Evolutionary conservation across 2,797 vertebrate genomes (phyloP), one percentile per base, ranked within the genome.

Genomic region (Cirrhinus mrigala): DNA sequence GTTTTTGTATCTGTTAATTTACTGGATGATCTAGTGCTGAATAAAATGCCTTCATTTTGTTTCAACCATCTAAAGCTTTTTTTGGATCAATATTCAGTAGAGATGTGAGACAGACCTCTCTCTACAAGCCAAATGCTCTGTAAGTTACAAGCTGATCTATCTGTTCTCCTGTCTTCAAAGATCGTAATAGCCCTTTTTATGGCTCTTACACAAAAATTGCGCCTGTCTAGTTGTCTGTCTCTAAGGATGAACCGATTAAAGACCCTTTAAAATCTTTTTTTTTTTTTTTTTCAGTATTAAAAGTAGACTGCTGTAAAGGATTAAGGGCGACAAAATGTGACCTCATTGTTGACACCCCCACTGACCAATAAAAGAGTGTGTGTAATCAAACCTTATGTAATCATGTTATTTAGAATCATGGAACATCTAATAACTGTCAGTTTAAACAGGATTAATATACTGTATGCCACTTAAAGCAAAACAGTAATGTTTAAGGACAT

Each of bases 291-390:
- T 46, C 56, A 78, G 56, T 18, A 6, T 15, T 9, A 78, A 60
- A 78, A 44, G 62, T 44, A 62, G 54, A 4, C 33, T 56, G 18
- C 18, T 77, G 37, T 33, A 16, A 37, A 44, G 15, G 76, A 22
- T 18, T 78, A 46, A 78, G 56, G 15, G 56, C 16, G 2, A 78
- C 56, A 78, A 62, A 40, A 37, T 78, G 75, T 60, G 68, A 11
- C 44, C 68, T 70, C 20, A 40, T 70, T 24, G 9, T 62, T 24
- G 56, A 62, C 37, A 62, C 8, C 50, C 54, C 60, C 37, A 60
- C 22, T 37, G n/a, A 60, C 22, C 75, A 60, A 18, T 16, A 56
- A 60, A 60, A 60, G 22, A 60, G 9, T 44, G 33, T 48, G 33
- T 44, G 56, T 50, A 50, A 50, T 80, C 44, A 50, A 15, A 66